Conservation (phyloP, 2,797 vertebrate species). For the Threskiornis aethiopicus region DNA sequence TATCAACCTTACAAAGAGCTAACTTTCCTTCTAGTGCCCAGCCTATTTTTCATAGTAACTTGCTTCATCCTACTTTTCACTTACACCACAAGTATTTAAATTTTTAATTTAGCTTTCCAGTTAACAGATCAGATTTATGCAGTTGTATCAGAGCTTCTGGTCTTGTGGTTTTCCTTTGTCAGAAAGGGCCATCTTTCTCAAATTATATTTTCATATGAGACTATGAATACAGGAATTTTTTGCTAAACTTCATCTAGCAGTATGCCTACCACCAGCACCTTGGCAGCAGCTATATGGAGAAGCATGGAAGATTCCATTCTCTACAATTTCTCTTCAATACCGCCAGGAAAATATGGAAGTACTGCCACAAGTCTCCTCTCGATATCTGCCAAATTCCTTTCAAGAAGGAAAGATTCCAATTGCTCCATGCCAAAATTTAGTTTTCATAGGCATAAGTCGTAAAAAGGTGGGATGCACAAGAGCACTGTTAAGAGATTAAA, state of each 20-base stretch:
- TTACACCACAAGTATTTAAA: neutral
- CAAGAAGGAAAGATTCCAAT: slow-evolving; percentile 26
- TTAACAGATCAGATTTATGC: neutral
- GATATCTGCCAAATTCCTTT: slow-evolving; percentile 33
- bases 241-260: neutral
- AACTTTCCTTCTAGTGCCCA: neutral
- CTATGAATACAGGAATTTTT: neutral
- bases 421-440: neutral
- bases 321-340: neutral
- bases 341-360: slow-evolving; percentile 49
- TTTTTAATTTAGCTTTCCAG: neutral
- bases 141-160: neutral
- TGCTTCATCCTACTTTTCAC: neutral
- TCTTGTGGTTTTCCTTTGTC: neutral
- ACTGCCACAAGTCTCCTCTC: slow-evolving; percentile 16
- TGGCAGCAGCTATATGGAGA: neutral
- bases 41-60: neutral
- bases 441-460: neutral
- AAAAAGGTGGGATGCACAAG: neutral
- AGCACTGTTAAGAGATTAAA: neutral
- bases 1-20: neutral
- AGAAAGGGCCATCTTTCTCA: neutral
- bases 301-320: slow-evolving; percentile 38
- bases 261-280: neutral
- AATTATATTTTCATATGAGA: neutral